Base-by-base conservation (phyloP, 2,888 invertebrate genomes). In the Mesorhabditis belari region DNA sequence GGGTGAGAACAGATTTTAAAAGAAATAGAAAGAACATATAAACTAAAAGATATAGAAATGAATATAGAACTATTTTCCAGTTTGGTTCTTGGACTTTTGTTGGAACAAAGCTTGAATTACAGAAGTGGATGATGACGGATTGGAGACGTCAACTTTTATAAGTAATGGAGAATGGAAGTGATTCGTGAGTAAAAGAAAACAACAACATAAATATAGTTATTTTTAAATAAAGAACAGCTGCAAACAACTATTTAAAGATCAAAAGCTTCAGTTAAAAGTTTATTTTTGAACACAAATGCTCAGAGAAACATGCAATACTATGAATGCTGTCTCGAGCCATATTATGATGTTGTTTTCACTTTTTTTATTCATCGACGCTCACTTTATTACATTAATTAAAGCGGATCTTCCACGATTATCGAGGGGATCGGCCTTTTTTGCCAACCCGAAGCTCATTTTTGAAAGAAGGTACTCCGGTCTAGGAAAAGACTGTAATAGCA, bases 321-420 rank as follows among this genome's bases (percentile, higher is more conserved):
- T 57, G 67, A 65, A 44, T 75, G 75, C 52, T 74, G 74, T 60
- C 71, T 69, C 3, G 74, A 73, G 50, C 74, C 73, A 0, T 75
- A 75, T 60, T 72, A 73, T 49, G 74, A 74, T 29, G 27, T 75
- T 2, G 69, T 71, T n/a, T 76, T 74, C 64, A 68, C 73, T 9
- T 69, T 96, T 81, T 90, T 91, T 83, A 93, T 96, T 83, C 88
- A 93, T 78, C 88, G 96, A 81, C 88, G 95, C 82, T 94, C 95
- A 65, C 88, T 96, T 77, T 96, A 95, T 87, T 96, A 96, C 86
- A 94, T 94, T 73, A 35, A 61, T 56, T 49, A 5, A 4, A n/a
- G 1, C 24, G n/a, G n/a, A 35, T 35, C n/a, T n/a, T 35, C n/a
- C 12, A 9, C 44, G 12, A 17, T 35, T n/a, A 17, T 17, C 44